Base-by-base conservation (phyloP, 1,140 invertebrate species). In the Lordiphosa clarofinis region DNA sequence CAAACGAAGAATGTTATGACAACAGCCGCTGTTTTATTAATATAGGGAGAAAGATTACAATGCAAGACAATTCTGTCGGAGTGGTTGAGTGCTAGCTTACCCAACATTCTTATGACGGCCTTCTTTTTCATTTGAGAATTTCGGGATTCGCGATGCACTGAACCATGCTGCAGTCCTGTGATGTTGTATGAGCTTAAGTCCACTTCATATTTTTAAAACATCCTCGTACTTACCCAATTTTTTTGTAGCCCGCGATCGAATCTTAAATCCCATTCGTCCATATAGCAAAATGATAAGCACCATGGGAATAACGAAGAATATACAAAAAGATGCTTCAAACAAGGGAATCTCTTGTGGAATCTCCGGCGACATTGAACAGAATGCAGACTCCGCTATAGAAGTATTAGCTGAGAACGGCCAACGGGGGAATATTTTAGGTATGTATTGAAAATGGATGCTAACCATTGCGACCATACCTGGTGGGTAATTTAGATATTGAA, bases 1-100 rank as follows among this genome's bases (percentile, higher is more conserved):
- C 97, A 98, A 1, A 98, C 89, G 90, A 99, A 99, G 90, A 99
- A 99, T n/a, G 95, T 95, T 2, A 98, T 92, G 4, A 99, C 97
- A 3, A 99, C 98, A 1, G 96, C 96, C 74, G 96, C 98, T 99
- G 91, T 46, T 40, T 37, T 67, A 50, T 37, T 13, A 44, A 39
- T n/a, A n/a, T 46, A 39, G 4, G 11, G 1, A 24, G 35, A 13
- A 43, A 33, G 15, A 37, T 33, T 15, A 7, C 10, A 4, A 10
- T 40, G 13, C 4, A 1, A 19, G 4, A 19, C 3, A 6, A 13
- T 10, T 39, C n/a, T 13, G 31, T 49, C 19, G 0, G 1, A 13
- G 12, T 31, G 3, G 5, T 12, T 3, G n/a, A 10, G 1, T 11
- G 19, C 15, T 21, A 42, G 7, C 91, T 92, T 90, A 96, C 95